These are phyloP conservation scores for Agrochola macilenta DNA, from an alignment of 2,888 invertebrate species.

Conservation along the genomic window DNA sequence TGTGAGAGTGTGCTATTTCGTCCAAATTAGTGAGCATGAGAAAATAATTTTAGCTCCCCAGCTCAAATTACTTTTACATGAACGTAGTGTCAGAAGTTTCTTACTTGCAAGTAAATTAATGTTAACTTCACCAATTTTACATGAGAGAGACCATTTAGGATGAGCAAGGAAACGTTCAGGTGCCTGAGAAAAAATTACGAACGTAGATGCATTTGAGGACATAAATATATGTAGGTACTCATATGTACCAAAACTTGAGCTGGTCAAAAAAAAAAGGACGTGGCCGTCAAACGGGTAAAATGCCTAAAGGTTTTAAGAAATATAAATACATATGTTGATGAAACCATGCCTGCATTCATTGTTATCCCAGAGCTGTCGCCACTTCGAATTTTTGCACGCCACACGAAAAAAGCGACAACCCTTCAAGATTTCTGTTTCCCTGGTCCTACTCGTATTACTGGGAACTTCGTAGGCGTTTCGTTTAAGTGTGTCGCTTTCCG, in stretches of 20 bases:
- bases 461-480: slow-evolving; percentile 70
- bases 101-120: neutral
- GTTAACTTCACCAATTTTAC: neutral
- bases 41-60: neutral
- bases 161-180: no score
- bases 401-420: slow-evolving; percentile 25
- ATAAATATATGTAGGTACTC: no score
- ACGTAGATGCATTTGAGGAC: no score
- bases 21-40: neutral
- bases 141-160: neutral
- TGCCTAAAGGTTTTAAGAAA: no score
- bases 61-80: neutral
- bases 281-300: no score
- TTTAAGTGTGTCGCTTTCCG: slow-evolving; percentile 71
- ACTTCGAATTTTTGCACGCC: slow-evolving; percentile 8
- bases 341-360: neutral
- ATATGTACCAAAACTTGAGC: no score
- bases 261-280: no score
- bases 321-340: no score
- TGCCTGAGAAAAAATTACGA: no score
- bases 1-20: slow-evolving; percentile 19
- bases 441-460: slow-evolving; percentile 71
- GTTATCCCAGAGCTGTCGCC: neutral
- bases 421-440: slow-evolving; percentile 57
- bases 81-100: neutral